Conservation (phyloP, 2,888 invertebrate species). For the Scaptomyza caliginosa region DNA sequence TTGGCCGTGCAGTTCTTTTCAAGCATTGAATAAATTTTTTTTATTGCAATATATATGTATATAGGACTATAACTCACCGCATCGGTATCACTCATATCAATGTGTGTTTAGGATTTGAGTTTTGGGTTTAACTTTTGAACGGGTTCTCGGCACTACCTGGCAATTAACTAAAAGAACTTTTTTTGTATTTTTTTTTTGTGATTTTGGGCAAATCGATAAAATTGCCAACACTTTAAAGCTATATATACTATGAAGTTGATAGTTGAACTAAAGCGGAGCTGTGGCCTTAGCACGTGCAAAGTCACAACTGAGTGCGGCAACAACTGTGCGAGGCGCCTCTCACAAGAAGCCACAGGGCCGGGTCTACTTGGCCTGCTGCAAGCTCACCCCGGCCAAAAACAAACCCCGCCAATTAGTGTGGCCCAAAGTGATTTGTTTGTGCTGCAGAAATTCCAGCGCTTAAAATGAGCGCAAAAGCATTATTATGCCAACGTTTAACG, state of each 20-base stretch:
- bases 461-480: constrained; percentile 14
- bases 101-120: constrained; percentile 11
- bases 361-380: constrained; percentile 5
- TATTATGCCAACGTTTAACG: not conserved
- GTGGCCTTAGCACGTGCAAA: constrained; percentile 60
- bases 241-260: constrained; percentile 21
- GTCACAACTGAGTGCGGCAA: constrained; percentile 52
- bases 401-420: constrained; percentile 67
- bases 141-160: constrained; percentile 59
- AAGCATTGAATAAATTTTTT: not conserved
- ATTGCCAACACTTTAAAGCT: constrained; percentile 60
- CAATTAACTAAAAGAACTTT: constrained; percentile 62
- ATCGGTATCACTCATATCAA: constrained; percentile 70
- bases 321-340: constrained; percentile 41
- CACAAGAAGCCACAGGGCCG: constrained; percentile 5
- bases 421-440: constrained; percentile 68
- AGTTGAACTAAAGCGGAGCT: constrained; percentile 11
- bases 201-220: constrained; percentile 68
- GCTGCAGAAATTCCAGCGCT: constrained; percentile 60
- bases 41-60: constrained; percentile 3
- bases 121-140: constrained; percentile 1
- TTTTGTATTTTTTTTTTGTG: constrained; percentile 54
- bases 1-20: constrained; percentile 24
- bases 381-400: constrained; percentile 15
- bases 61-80: constrained; percentile 60